Evolutionary conservation across 2,113 vertebrate genomes (phyloP), one percentile per base, ranked within the genome.

Genomic region (Leptocoma aspasia): DNA sequence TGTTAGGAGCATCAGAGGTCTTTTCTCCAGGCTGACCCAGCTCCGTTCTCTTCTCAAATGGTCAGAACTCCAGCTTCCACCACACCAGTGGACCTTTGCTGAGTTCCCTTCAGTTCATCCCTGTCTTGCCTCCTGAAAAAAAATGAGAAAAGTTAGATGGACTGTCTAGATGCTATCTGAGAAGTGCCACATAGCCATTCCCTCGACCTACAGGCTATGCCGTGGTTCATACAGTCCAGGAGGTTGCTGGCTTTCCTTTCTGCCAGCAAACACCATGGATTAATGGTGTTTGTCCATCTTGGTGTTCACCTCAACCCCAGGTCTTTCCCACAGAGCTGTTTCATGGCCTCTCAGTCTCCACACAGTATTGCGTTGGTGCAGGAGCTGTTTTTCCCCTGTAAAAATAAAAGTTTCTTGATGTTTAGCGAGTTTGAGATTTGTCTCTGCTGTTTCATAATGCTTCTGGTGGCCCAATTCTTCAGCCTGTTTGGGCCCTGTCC

Each of bases 111-210:
- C 18, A 18, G 13, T 60, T 82, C 64, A 3, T 33, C 18, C 14
- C 4, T 18, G 18, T 44, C 47, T 71, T 82, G 64, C 6, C 13
- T 33, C 19, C 56, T 15, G 45, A 8, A 35, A 70, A 70, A 68
- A 80, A 70, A 18, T 9, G 15, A 44, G 21, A 19, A 83, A 87
- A 84, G 33, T 4, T 49, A 13, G 3, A 42, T 37, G 10, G 28
- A 59, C 11, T 15, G 15, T 33, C 35, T 42, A 68, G 16, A 57
- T 53, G 11, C 42, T 4, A 1, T 33, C 44, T 61, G n/a, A 41
- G 0, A 4, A 82, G 7, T 4, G 2, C 16, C 17, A 15, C 1
- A 0, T 6, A 63, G 37, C 3, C 27, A 45, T 52, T 88, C 16
- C 12, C 13, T 71, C 0, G 0, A 47, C 15, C 31, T 71, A 17